Conservation (phyloP, 1,140 invertebrate genomes). For the Neoseiulus cucumeris region DNA sequence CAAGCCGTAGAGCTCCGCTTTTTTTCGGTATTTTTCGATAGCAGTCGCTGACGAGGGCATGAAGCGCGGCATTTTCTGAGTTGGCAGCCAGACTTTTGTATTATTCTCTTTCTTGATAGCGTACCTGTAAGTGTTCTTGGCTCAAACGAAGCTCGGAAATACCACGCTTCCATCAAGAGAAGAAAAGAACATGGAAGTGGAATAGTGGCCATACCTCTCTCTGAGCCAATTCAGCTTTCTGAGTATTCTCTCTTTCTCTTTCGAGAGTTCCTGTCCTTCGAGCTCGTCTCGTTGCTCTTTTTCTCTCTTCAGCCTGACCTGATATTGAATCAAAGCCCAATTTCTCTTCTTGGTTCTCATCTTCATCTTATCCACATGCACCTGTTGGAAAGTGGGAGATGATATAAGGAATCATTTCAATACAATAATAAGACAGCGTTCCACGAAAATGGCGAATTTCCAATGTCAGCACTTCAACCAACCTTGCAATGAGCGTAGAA, state of each 20-base stretch:
- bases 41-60: conserved; percentile 74
- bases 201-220: conserved; percentile 25
- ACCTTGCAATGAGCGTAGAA: conserved; percentile 91
- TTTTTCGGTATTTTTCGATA: conserved; percentile 54
- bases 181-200: background rate
- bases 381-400: background rate
- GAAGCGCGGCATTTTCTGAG: conserved; percentile 75
- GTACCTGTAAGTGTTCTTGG: background rate
- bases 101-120: conserved; percentile 16
- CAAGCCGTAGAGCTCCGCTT: conserved; percentile 75
- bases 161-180: conserved; percentile 26
- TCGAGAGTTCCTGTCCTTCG: conserved; percentile 6
- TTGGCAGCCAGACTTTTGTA: conserved; percentile 36
- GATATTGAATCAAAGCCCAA: conserved; percentile 63
- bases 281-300: conserved; percentile 22
- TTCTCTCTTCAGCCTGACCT: conserved; percentile 45
- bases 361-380: conserved; percentile 29
- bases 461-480: background rate
- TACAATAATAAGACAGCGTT: background rate
- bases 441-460: background rate
- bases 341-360: conserved; percentile 43
- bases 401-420: background rate
- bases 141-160: background rate
- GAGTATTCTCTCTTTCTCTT: conserved; percentile 27
- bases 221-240: conserved; percentile 30